These are phyloP conservation scores for Pseudochaenichthys georgianus DNA, from an alignment of 2,797 vertebrate species.

Conservation along the genomic window DNA sequence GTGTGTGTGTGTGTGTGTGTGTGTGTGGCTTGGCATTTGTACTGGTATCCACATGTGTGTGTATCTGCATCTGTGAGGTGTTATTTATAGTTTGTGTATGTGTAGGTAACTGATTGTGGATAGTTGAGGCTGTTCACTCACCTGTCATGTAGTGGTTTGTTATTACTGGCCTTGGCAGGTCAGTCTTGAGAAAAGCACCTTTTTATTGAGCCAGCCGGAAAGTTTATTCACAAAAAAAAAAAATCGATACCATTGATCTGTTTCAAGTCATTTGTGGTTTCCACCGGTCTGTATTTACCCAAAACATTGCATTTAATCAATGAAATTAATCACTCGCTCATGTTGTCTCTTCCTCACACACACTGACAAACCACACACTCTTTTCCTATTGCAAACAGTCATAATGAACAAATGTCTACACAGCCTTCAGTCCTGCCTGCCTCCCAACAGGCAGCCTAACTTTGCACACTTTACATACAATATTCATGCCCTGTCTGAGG, in stretches of 20 bases:
- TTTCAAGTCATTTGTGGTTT: constrained; percentile 72
- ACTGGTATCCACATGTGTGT: constrained; percentile 27
- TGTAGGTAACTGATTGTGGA: constrained; percentile 33
- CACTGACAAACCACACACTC: constrained; percentile 51
- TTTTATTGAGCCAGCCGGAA: constrained; percentile 65
- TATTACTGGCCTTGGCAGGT: constrained; percentile 68
- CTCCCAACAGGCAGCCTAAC: constrained; percentile 89
- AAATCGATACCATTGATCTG: constrained; percentile 76
- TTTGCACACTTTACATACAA: constrained; percentile 95
- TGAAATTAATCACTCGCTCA: constrained; percentile 75
- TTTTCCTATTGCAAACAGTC: constrained; percentile 83
- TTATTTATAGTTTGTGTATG: constrained; percentile 20
- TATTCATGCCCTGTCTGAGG: constrained; percentile 94
- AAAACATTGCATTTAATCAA: constrained; percentile 79
- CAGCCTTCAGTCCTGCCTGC: constrained; percentile 69
- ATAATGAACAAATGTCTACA: constrained; percentile 72
- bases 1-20: constrained; percentile 20
- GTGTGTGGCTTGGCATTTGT: constrained; percentile 45
- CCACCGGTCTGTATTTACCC: constrained; percentile 76
- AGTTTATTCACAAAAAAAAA: constrained; percentile 67
- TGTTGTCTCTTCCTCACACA: constrained; percentile 52
- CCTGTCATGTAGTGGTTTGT: constrained; percentile 61
- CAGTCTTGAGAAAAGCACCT: constrained; percentile 57
- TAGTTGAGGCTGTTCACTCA: constrained; percentile 48
- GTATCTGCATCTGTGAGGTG: constrained; percentile 13